Evolutionary conservation across 2,797 vertebrate genomes (phyloP), one percentile per base, ranked within the genome.

Genomic region (Pangasius djambal): DNA sequence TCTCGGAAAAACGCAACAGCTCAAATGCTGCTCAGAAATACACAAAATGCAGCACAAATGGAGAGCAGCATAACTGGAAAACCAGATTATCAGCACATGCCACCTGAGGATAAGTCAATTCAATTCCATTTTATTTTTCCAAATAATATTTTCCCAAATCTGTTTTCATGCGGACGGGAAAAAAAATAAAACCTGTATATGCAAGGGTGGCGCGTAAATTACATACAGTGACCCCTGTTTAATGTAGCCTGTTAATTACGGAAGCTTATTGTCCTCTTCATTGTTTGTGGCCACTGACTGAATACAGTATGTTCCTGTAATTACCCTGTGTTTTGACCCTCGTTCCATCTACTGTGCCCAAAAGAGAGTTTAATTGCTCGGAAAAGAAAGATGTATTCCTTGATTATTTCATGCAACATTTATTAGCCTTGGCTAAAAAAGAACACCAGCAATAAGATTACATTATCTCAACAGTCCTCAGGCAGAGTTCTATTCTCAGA

Each of bases 361-460:
- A 91, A 92, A 89, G 88, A 37, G 85, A 75, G 83, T 86, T 91
- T 92, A 93, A 93, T 91, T 93, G 90, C 55, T 88, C 89, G 90
- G 89, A 92, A 93, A n/a, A 92, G 37, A 93, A 90, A 72, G 86
- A 89, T 91, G 90, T 91, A 90, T 91, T 88, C 85, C 89, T 87
- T 90, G 88, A 92, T 93, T 92, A 92, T 90, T 90, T 90, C 89
- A 92, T 90, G 91, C 79, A 91, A 85, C 89, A 87, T 90, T 90
- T 92, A 92, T 90, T 91, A 90, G 74, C 78, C 78, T 69, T 86
- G 63, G 88, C 83, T 79, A 67, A 40, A 89, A 88, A 89, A 81
- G 65, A 89, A 85, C 77, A 81, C 74, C 44, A 83, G 90, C 88
- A 88, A 82, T 90, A 90, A 91, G 83, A 91, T 86, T 85, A 84